Base-by-base conservation (phyloP, 1,140 invertebrate species). In the Proctacanthus coquilletti region DNA sequence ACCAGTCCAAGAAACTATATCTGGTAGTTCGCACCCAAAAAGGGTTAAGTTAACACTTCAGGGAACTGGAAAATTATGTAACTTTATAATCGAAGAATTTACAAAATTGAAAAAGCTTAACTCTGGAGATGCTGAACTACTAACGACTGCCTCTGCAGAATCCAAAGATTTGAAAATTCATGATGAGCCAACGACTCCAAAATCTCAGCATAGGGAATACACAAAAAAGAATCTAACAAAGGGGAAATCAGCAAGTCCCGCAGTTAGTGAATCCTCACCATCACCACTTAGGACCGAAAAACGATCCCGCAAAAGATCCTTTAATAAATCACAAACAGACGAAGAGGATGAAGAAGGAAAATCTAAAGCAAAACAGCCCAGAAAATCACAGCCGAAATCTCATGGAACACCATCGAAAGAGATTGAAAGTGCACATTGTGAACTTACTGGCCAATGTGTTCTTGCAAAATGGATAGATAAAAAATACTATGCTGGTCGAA, bases 381-480 rank as follows among this genome's bases (percentile, higher is more conserved):
- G 23, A 21, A 10, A 17, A 21, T 15, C 23, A 11, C 11, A 11
- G n/a, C 18, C 20, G 5, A 29, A 38, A 19, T 9, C 14, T 13
- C 21, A 42, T 19, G 29, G 20, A 38, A 43, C 15, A 21, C 32
- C 10, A 41, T 9, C 4, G 46, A 58, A 18, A 41, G 47, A 5
- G 25, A 41, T 31, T 18, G 38, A 39, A 27, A 15, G 10, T 2
- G 13, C 18, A 29, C 15, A 21, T n/a, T 18, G 34, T 8, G 20
- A 17, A 25, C 13, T 58, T 3, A 57, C 65, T 1, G 68, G 68
- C 1, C 69, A 65, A 5, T 50, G 64, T 0, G 71, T 73, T 0
- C 61, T 74, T 34, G 73, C 72, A 0, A 72, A 70, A 52, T 75
- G 73, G 72, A 66, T 68, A 0, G 72, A 75, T 37, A 72, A 70